Base-by-base conservation (phyloP, 1,140 invertebrate genomes). In the Pantala flavescens region DNA sequence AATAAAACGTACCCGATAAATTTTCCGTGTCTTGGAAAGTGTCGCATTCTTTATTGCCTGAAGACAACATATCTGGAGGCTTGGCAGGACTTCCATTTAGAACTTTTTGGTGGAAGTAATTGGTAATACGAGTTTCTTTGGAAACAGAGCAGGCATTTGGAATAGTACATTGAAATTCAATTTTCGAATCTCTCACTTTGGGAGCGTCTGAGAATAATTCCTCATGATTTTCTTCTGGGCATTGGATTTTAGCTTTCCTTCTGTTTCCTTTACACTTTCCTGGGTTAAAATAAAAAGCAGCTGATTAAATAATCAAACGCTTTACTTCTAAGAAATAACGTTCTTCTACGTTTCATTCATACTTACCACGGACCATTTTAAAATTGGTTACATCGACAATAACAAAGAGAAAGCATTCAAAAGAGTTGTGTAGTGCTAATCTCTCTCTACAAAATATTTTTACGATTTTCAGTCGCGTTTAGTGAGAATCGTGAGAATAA, bases 121-220 rank as follows among this genome's bases (percentile, higher is more conserved):
- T 73, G 16, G 75, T 75, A 16, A 76, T 77, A 16, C 70, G 24
- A 55, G 78, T 21, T 3, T 63, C 49, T 63, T 63, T 63, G 49
- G n/a, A 16, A 3, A 63, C 5, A 12, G 49, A 77, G 55, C 76
- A 79, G 49, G 76, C 73, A 71, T 79, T 78, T 71, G 77, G 77
- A 14, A 79, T 63, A 71, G 75, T 76, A 16, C 79, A 78, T 70
- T 79, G 77, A 73, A 79, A 78, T 70, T 76, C 74, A 14, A 24
- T 70, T 74, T 77, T 77, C 43, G 73, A 74, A 70, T 71, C 74
- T 24, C 74, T 78, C 16, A 42, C 23, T 42, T 75, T 78, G 16
- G 74, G 76, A 36, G 74, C 24, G 12, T 70, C 72, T 36, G 19
- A 11, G 7, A 63, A 43, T 23, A 11, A 11, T 16, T 73, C 72